Evolutionary conservation across 2,797 vertebrate genomes (phyloP), one percentile per base, ranked within the genome.

Genomic region (Carapus acus): DNA sequence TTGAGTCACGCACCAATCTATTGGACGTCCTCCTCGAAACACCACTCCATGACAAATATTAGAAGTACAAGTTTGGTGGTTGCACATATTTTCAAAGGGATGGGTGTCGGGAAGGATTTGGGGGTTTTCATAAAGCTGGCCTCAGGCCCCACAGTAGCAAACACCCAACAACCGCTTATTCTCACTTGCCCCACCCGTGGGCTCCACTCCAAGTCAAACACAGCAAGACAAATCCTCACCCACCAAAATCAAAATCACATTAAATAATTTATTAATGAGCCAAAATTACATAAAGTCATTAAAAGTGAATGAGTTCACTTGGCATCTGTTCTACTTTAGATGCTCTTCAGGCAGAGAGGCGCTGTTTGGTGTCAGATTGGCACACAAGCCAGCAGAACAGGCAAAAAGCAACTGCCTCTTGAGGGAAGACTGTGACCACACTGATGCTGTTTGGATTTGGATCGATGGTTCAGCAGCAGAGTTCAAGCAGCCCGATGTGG

Each of bases 221-320:
- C 78, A 83, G 75, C 76, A 79, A 81, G 71, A 69, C 62, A 68
- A 77, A 73, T 81, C 51, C 65, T 76, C 70, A 81, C 63, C 65
- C 66, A 79, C 73, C 57, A 73, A 74, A n/a, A n/a, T n/a, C 76
- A 78, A 80, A 84, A 85, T 81, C 74, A 79, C 59, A 71, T 67
- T 53, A 69, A 67, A 85, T 85, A 80, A 76, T 82, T 86, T 81
- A 87, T 87, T 84, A 79, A 84, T 86, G 68, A 84, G 64, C 48
- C 58, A 49, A 77, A 85, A 87, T 86, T 86, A 86, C 73, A 85
- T 81, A 79, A 82, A 82, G 77, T 85, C 80, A 87, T 89, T 88
- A 84, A 88, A 87, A 83, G 68, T 78, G 64, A 65, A 88, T 84
- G 82, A 83, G 78, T 44, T 72, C 31, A 60, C 78, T 81, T 78